A percentile compares a stretch with the other conserved stretches of the same genome.
Evolutionary conservation across 1,140 invertebrate species (phyloP).

Genomic region (Condylostylus longicornis): DNA sequence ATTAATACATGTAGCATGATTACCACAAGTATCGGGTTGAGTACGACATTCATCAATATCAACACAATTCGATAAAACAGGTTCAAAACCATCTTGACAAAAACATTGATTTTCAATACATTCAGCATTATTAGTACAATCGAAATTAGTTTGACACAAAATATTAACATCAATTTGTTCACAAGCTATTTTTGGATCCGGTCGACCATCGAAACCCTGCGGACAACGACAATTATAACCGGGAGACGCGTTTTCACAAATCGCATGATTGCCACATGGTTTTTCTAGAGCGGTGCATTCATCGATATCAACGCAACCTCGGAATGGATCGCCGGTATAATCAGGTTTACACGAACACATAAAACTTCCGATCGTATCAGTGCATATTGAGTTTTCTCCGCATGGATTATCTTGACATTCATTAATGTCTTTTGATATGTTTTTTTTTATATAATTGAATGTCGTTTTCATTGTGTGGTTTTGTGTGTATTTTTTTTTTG

Average conservation of each 20-base stretch:
- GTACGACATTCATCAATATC: conserved; percentile 70
- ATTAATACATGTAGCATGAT: conserved; percentile 67
- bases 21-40: conserved; percentile 56
- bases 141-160: conserved; percentile 73
- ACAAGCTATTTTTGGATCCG: conserved; percentile 66
- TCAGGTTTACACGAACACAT: conserved; percentile 67
- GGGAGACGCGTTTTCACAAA: conserved; percentile 74
- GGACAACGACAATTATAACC: conserved; percentile 79
- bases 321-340: conserved; percentile 69
- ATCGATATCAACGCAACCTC: conserved; percentile 77
- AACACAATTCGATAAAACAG: conserved; percentile 57
- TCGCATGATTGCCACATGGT: conserved; percentile 71
- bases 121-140: conserved; percentile 83
- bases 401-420: conserved; percentile 76
- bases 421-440: conserved; percentile 77
- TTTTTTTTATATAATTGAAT: no score
- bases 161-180: conserved; percentile 77
- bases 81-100: conserved; percentile 75
- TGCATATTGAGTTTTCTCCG: conserved; percentile 69
- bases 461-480: no score
- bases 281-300: conserved; percentile 69
- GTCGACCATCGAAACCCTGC: conserved; percentile 71
- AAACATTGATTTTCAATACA: conserved; percentile 79
- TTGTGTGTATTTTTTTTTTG: no score
- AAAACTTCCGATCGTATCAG: conserved; percentile 73